phyloP scores from a whole-genome alignment of 2,113 vertebrate genomes.

The Hippocampus mohnikei region DNA sequence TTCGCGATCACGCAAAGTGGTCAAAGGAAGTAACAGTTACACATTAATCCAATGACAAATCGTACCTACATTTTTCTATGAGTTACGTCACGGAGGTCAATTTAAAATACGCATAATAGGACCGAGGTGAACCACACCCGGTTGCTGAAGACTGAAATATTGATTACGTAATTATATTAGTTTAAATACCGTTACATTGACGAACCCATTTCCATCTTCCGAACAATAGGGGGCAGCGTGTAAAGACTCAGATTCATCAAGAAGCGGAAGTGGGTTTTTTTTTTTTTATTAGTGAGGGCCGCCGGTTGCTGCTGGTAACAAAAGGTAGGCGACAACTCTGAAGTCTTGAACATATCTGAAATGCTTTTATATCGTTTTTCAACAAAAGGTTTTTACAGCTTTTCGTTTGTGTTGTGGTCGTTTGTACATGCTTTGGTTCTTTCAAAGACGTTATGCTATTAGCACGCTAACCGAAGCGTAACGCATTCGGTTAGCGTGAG shows the following conservation, averaged over 20 bases:
- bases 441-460: background rate
- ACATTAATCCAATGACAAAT: background rate
- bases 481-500: background rate
- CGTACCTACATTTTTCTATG: background rate
- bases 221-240: background rate
- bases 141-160: background rate
- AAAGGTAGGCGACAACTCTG: background rate
- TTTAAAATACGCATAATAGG: background rate
- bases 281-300: too few species aligned
- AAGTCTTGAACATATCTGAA: too few species aligned
- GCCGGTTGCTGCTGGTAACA: background rate
- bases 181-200: background rate
- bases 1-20: background rate
- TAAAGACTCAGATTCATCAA: too few species aligned
- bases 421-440: background rate
- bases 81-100: background rate
- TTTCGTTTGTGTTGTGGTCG: background rate
- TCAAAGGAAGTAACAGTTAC: background rate
- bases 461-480: conserved; percentile 14
- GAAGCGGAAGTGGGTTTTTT: background rate
- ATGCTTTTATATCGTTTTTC: background rate
- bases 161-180: background rate
- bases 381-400: background rate
- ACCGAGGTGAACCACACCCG: background rate
- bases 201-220: background rate